Conservation (phyloP, 2,113 vertebrate species). For the Coptodon rendalli region DNA sequence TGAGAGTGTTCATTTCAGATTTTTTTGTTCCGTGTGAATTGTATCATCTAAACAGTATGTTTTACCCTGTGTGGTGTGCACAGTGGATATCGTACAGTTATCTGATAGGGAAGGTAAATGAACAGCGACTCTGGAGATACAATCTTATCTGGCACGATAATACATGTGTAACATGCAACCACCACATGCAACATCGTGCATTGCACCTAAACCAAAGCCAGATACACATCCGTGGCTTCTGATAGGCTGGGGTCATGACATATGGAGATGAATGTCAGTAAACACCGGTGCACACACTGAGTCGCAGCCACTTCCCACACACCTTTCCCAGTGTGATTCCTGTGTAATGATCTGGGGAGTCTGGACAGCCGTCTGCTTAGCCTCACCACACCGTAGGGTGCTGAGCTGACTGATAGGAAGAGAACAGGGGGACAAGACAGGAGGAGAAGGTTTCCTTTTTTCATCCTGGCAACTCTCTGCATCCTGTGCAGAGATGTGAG, state of each 20-base stretch:
- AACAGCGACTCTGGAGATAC: not conserved
- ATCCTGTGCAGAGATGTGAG: conserved; percentile 40
- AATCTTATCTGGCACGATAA: conserved; percentile 2
- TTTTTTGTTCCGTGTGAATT: not conserved
- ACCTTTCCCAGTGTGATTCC: conserved; percentile 51
- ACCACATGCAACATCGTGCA: not conserved
- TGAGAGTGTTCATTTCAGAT: conserved; percentile 44
- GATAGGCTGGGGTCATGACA: conserved; percentile 43
- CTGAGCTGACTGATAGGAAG: conserved; percentile 24
- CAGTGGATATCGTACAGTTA: not conserved
- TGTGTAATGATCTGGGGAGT: conserved; percentile 59
- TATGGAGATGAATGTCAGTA: conserved; percentile 50
- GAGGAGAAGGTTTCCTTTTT: conserved; percentile 18
- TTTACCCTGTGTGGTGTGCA: conserved; percentile 1
- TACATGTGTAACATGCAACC: not conserved
- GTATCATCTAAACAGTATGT: conserved; percentile 17
- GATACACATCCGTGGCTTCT: not conserved
- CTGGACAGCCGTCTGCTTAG: conserved; percentile 54
- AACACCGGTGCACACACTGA: conserved; percentile 27
- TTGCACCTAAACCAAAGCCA: not conserved
- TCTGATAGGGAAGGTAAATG: conserved; percentile 11
- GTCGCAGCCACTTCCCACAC: conserved; percentile 43
- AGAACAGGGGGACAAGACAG: conserved; percentile 5
- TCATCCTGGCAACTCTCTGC: conserved; percentile 17
- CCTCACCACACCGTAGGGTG: conserved; percentile 22